Percentiles rank a stretch among this genome's conserved stretches.
phyloP scores from a whole-genome alignment of 2,888 invertebrate species.

The Strigamia maritima region DNA sequence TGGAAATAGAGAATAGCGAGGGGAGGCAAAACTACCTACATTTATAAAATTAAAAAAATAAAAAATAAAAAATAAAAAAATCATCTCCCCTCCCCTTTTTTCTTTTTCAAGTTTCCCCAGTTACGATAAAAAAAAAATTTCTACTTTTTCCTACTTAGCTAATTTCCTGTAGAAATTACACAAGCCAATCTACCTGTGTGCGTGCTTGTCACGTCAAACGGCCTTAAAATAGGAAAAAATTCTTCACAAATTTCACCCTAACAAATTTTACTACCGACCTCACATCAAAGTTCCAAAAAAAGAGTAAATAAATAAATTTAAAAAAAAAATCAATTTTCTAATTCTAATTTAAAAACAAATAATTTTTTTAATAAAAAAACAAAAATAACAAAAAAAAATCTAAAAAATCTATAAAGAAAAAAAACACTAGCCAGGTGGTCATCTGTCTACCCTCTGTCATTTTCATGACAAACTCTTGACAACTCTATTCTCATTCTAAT shows the following conservation, averaged over 20 bases:
- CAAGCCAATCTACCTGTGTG: slow-evolving; percentile 30
- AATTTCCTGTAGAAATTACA: slow-evolving; percentile 34
- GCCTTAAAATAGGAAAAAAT: slow-evolving; percentile 7
- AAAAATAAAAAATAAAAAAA: not conserved
- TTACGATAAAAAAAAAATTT: slow-evolving; percentile 1
- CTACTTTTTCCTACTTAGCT: slow-evolving; percentile 25
- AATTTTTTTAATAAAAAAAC: not conserved
- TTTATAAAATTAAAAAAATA: not conserved
- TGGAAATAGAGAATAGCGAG: not conserved
- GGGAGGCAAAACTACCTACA: not conserved
- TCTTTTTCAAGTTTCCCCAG: slow-evolving; percentile 9
- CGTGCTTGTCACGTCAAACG: slow-evolving; percentile 30
- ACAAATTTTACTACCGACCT: not conserved
- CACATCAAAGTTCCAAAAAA: not conserved
- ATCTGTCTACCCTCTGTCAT: slow-evolving; percentile 15
- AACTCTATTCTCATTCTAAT: slow-evolving; percentile 28
- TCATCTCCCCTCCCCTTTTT: not conserved
- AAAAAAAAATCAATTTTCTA: not conserved
- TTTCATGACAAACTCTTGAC: slow-evolving; percentile 17
- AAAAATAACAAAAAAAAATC: not conserved
- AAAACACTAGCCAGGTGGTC: not conserved
- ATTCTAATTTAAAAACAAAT: not conserved
- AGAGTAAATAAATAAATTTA: not conserved
- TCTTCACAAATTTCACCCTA: slow-evolving; percentile 12
- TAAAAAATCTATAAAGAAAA: not conserved